Base-by-base conservation (phyloP, 1,140 invertebrate species). In the Drosophila tropicalis region DNA sequence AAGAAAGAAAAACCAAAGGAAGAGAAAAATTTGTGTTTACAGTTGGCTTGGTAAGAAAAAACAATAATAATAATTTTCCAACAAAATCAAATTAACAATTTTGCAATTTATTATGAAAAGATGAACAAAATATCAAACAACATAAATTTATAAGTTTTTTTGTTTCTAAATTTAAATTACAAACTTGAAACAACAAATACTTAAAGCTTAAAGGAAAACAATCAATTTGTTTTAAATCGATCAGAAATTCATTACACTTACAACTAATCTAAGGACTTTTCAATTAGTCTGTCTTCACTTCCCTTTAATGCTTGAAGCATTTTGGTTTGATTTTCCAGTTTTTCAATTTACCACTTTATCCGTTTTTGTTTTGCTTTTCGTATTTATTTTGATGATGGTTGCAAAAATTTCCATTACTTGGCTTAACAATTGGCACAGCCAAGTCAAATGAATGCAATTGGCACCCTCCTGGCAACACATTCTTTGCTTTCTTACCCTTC, bases 401-500 rank as follows among this genome's bases (percentile, higher is more conserved):
- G 77, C 73, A 77, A 75, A 60, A 67, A 70, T 81, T 85, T 85
- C 74, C 81, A 85, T 85, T 77, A 76, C 77, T 78, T 70, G 44
- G 44, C 22, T 63, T 75, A 85, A 79, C 82, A 85, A 86, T 85
- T 84, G 81, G 81, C 83, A 85, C 73, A 85, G 82, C 81, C 82
- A 81, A 86, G 71, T 85, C 81, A 85, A 85, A 85, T 86, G 82
- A 86, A 86, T 81, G 84, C 82, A 85, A 85, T 85, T 85, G 82
- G 78, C 82, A 62, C 40, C 19, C 22, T 54, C 2, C 9, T 22
- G 22, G 17, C 44, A 4, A 51, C 17, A 51, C 44, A 51, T 22
- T 51, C 44, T 51, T 51, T 51, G 19, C 0, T 15, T 39, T n/a
- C 54, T 7, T 6, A 1, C 1, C 6, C 12, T 17, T 10, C 3